Evolutionary conservation across 2,888 invertebrate genomes (phyloP).

Genomic region (Drosophila pegasa): DNA sequence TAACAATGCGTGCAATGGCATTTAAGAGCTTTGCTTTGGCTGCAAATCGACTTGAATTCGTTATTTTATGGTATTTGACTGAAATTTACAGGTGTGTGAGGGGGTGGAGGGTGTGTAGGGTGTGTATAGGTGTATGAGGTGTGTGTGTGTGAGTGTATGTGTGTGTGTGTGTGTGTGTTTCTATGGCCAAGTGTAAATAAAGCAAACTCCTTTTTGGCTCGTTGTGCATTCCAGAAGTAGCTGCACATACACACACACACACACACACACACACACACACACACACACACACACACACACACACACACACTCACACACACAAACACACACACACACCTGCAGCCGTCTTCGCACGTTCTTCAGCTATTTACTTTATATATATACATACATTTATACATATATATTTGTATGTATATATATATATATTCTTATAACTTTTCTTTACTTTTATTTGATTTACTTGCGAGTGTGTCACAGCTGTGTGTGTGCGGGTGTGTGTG

Average conservation of each 20-base stretch:
- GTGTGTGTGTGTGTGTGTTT: constrained; percentile 4
- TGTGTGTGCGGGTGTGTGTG: constrained; percentile 13
- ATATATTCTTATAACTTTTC: constrained; percentile 20
- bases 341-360: constrained; percentile 32
- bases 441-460: constrained; percentile 60
- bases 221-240: constrained; percentile 59
- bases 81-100: constrained; percentile 15
- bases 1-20: constrained; percentile 5
- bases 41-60: constrained; percentile 42
- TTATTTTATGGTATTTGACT: constrained; percentile 35
- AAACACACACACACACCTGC: constrained; percentile 35
- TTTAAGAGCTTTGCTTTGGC: constrained; percentile 25
- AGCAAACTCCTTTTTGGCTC: constrained; percentile 51
- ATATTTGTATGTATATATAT: constrained; percentile 14
- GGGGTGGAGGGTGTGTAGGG: not conserved
- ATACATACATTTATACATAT: constrained; percentile 8
- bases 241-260: constrained; percentile 36
- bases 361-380: constrained; percentile 23
- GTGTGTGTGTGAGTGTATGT: constrained; percentile 9
- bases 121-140: constrained; percentile 10
- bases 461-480: constrained; percentile 20
- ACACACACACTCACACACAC: constrained; percentile 26
- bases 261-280: constrained; percentile 29
- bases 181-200: constrained; percentile 62
- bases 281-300: constrained; percentile 24